Conservation (phyloP, 1,140 invertebrate genomes). For the Eriosoma lanigerum region DNA sequence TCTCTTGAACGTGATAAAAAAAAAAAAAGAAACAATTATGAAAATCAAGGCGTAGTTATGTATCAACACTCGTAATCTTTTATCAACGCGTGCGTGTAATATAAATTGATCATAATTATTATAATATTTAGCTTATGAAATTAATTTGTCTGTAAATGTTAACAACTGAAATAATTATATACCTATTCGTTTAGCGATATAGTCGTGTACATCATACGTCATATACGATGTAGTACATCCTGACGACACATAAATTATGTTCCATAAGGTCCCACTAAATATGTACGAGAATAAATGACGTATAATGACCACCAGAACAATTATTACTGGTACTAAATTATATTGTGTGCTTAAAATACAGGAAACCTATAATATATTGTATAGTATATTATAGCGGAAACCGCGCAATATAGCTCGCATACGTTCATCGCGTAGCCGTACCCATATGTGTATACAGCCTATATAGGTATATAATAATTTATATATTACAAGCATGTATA, state of each 20-base stretch:
- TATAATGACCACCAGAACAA: conserved; percentile 19
- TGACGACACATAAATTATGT: not conserved
- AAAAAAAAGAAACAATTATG: not conserved
- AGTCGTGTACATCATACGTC: too few relatives aligned
- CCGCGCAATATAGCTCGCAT: not conserved
- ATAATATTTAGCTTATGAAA: not conserved
- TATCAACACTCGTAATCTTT: not conserved
- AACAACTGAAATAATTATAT: conserved; percentile 22
- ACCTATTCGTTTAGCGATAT: not conserved
- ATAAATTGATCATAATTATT: not conserved
- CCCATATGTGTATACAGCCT: not conserved
- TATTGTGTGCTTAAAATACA: not conserved
- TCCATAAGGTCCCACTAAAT: not conserved
- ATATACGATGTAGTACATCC: not conserved
- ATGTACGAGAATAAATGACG: too few relatives aligned
- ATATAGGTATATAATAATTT: too few relatives aligned
- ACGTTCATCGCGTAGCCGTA: not conserved
- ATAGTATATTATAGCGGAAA: not conserved
- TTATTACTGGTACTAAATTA: conserved; percentile 5
- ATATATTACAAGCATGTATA: not conserved
- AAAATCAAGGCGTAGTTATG: not conserved
- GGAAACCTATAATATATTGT: not conserved
- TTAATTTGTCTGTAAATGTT: not conserved
- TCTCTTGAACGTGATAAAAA: not conserved
- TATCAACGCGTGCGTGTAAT: conserved; percentile 1